These are phyloP conservation scores for Riparia riparia DNA, from an alignment of 2,113 vertebrate genomes.

Conservation along the genomic window DNA sequence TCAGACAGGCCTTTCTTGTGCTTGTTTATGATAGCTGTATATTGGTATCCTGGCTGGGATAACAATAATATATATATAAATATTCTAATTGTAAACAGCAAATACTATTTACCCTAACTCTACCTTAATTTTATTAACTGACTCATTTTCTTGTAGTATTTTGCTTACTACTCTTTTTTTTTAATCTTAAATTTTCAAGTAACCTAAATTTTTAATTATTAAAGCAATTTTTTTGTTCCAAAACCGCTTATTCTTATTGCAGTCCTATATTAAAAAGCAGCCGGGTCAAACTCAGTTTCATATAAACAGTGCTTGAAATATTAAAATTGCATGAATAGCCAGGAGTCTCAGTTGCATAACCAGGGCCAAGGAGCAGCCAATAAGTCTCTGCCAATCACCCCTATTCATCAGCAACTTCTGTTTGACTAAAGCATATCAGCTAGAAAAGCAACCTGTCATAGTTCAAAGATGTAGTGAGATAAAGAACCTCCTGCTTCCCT, in stretches of 20 bases:
- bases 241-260: neutral
- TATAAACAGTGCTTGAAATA: neutral
- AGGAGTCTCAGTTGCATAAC: constrained; percentile 26
- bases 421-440: constrained; percentile 42
- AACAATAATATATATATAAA: neutral
- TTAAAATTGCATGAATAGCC: constrained; percentile 40
- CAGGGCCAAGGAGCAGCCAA: constrained; percentile 38
- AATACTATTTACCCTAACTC: neutral
- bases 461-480: constrained; percentile 7
- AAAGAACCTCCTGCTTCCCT: constrained; percentile 28
- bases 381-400: constrained; percentile 43
- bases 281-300: neutral
- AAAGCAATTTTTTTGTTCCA: neutral
- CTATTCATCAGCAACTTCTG: constrained; percentile 56
- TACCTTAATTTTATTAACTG: neutral
- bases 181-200: neutral
- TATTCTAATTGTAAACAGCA: neutral
- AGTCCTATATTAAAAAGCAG: neutral
- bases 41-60: neutral
- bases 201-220: neutral
- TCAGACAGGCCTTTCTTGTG: neutral
- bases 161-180: neutral
- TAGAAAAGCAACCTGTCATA: constrained; percentile 52
- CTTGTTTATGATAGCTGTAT: neutral
- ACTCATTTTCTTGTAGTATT: neutral